Percentiles rank a stretch among this genome's conserved stretches.
These are phyloP conservation scores for Erebia ligea DNA, from an alignment of 2,888 invertebrate species.

Conservation along the genomic window DNA sequence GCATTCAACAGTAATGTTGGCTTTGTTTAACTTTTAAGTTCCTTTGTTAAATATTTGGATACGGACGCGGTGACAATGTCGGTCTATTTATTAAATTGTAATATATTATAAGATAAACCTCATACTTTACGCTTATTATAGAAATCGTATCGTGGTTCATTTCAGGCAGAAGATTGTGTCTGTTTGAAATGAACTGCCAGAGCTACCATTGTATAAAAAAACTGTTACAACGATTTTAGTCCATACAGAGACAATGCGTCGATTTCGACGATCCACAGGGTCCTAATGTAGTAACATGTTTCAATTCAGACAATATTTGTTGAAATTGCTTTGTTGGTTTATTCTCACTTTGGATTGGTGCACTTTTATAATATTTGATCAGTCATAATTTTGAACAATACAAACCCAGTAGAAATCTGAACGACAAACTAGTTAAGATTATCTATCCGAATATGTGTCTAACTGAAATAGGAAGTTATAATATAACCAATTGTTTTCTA, in stretches of 20 bases:
- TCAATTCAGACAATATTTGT: slow-evolving; percentile 59
- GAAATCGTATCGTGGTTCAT: slow-evolving; percentile 48
- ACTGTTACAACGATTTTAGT: slow-evolving; percentile 67
- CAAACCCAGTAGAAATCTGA: too few relatives aligned
- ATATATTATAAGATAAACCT: slow-evolving; percentile 45
- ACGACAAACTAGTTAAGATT: too few relatives aligned
- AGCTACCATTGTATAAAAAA: slow-evolving; percentile 46
- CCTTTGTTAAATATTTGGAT: slow-evolving; percentile 28
- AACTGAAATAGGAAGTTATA: too few relatives aligned
- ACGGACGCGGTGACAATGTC: slow-evolving; percentile 26
- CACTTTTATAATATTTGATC: neutral
- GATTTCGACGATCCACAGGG: slow-evolving; percentile 71
- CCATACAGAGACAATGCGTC: slow-evolving; percentile 60
- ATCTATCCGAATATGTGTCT: too few relatives aligned
- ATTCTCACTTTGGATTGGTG: slow-evolving; percentile 8
- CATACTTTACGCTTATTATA: slow-evolving; percentile 59
- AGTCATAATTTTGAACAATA: too few relatives aligned
- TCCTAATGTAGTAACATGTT: slow-evolving; percentile 63
- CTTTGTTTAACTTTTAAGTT: slow-evolving; percentile 22
- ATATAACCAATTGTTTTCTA: too few relatives aligned
- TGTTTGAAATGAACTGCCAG: slow-evolving; percentile 42
- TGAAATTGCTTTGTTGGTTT: slow-evolving; percentile 43
- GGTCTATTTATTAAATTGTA: slow-evolving; percentile 41
- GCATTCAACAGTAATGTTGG: neutral
- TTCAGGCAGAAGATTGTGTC: slow-evolving; percentile 30